Base-by-base conservation (phyloP, 1,140 invertebrate species). In the Frieseomelitta varia region DNA sequence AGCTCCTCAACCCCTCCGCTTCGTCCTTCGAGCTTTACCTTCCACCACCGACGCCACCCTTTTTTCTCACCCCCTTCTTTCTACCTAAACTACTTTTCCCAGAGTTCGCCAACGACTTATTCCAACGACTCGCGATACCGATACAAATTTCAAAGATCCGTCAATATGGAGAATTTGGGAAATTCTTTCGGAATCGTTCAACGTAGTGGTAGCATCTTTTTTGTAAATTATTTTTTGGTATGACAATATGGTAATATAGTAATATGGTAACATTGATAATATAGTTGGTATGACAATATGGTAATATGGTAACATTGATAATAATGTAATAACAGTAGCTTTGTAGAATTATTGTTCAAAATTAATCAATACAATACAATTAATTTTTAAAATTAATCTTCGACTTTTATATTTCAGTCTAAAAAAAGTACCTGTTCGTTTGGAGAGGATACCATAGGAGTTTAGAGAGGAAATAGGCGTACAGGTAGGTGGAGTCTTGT, bases 401-500 rank as follows among this genome's bases (percentile, higher is more conserved):
- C 21, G 24, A n/a, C 15, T 47, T 47, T 17, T 47, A 47, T n/a
- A 39, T 39, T n/a, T 14, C 30, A 51, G 0, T 55, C 51, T 11
- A 56, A 51, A 10, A n/a, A 6, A 30, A 47, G 27, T 34, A 15
- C 21, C 17, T 27, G 12, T 53, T 15, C 19, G 39, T 61, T 73
- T 34, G 15, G 19, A 19, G 27, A 39, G 11, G n/a, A 61, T 61
- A 55, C 56, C 51, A 73, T 51, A 55, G 39, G 12, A 30, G 69
- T 81, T 81, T 63, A 63, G 4, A 80, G 19, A 30, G n/a, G 67
- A 80, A 80, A 81, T 74, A 81, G 69, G 79, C 69, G 79, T 86
- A 89, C 85, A 90, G 89, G 90, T 91, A 82, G 90, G 90, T 85
- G 90, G 90, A 90, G 90, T 85, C 81, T 87, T 63, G 27, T 74